Evolutionary conservation across 2,888 invertebrate genomes (phyloP), one percentile per base, ranked within the genome.

Genomic region (Tinea semifulvella): DNA sequence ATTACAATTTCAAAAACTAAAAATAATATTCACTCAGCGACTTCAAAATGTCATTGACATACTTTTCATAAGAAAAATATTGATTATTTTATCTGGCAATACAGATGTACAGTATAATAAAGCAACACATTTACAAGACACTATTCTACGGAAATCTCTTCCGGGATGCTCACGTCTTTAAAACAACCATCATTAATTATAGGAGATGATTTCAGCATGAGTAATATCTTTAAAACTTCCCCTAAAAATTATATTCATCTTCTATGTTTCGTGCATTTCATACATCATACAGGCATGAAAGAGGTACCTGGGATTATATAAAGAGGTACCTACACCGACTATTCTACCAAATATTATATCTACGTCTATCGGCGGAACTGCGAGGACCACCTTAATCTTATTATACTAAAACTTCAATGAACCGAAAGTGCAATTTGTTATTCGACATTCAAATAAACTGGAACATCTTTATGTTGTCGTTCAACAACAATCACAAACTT

Each of bases 181-280:
- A 66, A 73, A 68, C 66, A 68, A 75, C 71, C 69, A 74, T 65
- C 73, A 75, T 68, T 74, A 72, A 75, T 72, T 70, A 75, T 65
- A 63, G 65, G 63, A 65, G 67, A 66, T 63, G 67, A 63, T 62
- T 61, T 65, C 57, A 68, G 62, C 64, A 64, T 59, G 57, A 42
- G 20, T 28, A 19, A 42, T 28, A 18, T 59, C 61, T 63, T 67
- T 55, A 60, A 64, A 61, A 53, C 52, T 62, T 63, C 67, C 58
- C 58, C 58, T 59, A 65, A 65, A 65, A 68, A 64, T 73, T 70
- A 68, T 64, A 72, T 62, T 68, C 85, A 88, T 89, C 89, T 89
- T 90, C 90, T 89, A 89, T 87, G 89, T 89, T 90, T 89, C 89
- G 89, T 90, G 89, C 89, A 90, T 90, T 89, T 90, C 89, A 83